phyloP scores from a whole-genome alignment of 2,888 invertebrate species.

The Nemotelus pantherinus region DNA sequence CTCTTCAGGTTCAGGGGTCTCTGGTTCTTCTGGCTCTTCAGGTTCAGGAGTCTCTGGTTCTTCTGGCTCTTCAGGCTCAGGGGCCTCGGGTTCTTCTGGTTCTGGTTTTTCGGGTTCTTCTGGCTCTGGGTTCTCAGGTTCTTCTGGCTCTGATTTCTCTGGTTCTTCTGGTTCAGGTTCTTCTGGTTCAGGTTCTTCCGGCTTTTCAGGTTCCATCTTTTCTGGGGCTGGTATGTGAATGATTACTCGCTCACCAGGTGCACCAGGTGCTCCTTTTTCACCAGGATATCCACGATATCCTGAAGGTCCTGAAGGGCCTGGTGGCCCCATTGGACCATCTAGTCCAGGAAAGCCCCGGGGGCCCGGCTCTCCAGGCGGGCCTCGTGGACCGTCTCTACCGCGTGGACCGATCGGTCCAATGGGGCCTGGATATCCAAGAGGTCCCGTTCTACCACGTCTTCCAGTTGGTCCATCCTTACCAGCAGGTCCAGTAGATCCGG shows the following conservation, averaged over 20 bases:
- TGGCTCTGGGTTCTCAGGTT: neutral
- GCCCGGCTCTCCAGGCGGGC: slow-evolving; percentile 27
- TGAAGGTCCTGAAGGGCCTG: neutral
- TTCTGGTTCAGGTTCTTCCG: slow-evolving; percentile 1
- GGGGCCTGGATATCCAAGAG: slow-evolving; percentile 21
- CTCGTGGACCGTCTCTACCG: slow-evolving; percentile 30
- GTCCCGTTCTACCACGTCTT: neutral
- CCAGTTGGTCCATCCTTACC: slow-evolving; percentile 23
- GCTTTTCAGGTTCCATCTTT: neutral
- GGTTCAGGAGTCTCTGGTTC: neutral
- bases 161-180: neutral
- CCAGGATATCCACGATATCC: neutral
- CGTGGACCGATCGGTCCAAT: neutral
- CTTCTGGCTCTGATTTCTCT: slow-evolving; percentile 7
- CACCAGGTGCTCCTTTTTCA: slow-evolving; percentile 4
- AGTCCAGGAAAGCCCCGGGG: neutral
- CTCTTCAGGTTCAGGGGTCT: too few relatives aligned
- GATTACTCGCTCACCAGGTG: neutral
- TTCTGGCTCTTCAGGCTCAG: neutral
- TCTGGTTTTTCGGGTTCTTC: slow-evolving; percentile 25
- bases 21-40: neutral
- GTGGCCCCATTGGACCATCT: slow-evolving; percentile 1
- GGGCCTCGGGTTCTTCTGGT: slow-evolving; percentile 27
- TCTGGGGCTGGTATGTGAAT: slow-evolving; percentile 20
- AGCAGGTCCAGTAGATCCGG: neutral